Evolutionary conservation across 2,888 invertebrate species (phyloP).

Genomic region (Cyaniris semiargus): DNA sequence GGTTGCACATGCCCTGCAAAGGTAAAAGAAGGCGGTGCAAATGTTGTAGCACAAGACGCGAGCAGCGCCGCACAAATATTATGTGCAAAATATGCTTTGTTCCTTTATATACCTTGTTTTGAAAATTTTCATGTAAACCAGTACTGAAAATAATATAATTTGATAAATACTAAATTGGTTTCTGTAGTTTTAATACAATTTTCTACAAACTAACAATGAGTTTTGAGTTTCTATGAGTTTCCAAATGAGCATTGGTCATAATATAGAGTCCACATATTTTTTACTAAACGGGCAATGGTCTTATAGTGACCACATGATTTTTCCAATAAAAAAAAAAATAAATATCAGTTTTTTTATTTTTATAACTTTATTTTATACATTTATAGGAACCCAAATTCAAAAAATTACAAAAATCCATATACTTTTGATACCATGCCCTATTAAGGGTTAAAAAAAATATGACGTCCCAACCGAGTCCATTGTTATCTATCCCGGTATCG

Average conservation of each 20-base stretch:
- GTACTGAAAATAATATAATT: conserved; percentile 1
- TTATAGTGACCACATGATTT: background rate
- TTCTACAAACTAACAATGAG: background rate
- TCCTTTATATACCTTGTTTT: background rate
- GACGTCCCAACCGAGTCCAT: background rate
- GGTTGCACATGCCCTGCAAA: background rate
- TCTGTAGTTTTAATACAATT: background rate
- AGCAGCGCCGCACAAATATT: background rate
- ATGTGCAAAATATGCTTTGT: background rate
- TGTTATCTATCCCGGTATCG: background rate
- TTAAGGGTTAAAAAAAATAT: background rate
- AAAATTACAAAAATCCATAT: too few relatives aligned
- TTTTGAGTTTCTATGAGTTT: background rate
- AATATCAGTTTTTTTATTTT: too few relatives aligned
- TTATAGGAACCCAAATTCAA: too few relatives aligned
- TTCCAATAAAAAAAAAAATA: background rate
- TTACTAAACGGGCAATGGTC: background rate
- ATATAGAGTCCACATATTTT: background rate
- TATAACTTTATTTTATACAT: too few relatives aligned
- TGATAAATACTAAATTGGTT: background rate
- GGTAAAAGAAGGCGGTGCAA: background rate
- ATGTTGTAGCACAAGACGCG: background rate
- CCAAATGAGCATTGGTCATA: background rate
- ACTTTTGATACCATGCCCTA: too few relatives aligned
- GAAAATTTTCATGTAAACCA: background rate